Conservation (phyloP, 2,888 invertebrate species). For the Chymomyza caudatula region DNA sequence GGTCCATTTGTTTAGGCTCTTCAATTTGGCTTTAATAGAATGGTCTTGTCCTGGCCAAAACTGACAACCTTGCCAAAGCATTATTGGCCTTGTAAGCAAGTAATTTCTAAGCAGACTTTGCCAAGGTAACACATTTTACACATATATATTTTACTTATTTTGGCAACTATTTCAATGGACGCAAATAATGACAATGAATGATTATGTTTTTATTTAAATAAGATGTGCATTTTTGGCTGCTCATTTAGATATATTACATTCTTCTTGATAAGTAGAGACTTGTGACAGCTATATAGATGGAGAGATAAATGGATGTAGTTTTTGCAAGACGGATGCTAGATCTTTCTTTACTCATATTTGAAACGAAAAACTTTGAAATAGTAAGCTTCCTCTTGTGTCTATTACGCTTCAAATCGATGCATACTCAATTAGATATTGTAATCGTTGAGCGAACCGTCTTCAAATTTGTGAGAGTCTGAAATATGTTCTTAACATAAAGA, state of each 20-base stretch:
- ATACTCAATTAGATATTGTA: too few relatives aligned
- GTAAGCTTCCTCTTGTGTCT: too few relatives aligned
- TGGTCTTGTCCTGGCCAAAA: background rate
- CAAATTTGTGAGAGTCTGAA: too few relatives aligned
- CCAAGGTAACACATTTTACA: background rate
- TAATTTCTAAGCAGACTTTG: background rate
- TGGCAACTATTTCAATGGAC: background rate
- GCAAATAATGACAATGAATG: background rate
- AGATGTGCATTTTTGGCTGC: background rate
- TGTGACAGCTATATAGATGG: too few relatives aligned
- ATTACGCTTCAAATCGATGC: too few relatives aligned
- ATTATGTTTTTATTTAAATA: background rate
- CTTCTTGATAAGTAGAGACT: background rate
- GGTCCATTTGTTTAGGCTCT: too few relatives aligned
- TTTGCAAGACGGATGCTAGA: too few relatives aligned
- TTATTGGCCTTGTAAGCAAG: background rate
- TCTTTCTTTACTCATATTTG: too few relatives aligned
- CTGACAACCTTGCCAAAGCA: background rate
- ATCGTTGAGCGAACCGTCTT: too few relatives aligned
- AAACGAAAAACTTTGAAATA: too few relatives aligned
- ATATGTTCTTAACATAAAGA: too few relatives aligned
- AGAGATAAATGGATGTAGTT: too few relatives aligned
- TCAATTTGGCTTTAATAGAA: background rate
- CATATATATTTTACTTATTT: background rate
- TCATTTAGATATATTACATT: background rate